Evolutionary conservation across 2,797 vertebrate genomes (phyloP).

Genomic region (Rhabdomys pumilio): DNA sequence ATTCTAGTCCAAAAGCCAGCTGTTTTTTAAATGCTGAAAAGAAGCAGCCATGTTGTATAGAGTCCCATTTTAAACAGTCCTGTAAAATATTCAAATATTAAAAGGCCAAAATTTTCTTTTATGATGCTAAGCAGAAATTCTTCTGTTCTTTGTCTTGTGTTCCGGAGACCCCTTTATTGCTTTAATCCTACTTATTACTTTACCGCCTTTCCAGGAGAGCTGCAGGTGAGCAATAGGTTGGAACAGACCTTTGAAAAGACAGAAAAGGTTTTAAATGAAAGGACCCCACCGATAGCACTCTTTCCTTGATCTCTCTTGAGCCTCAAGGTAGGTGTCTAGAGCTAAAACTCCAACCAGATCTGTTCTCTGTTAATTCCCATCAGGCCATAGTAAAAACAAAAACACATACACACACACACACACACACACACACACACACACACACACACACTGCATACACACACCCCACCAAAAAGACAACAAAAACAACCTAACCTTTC

Average conservation of each 20-base stretch:
- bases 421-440: neutral
- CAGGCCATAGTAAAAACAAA: neutral
- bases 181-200: constrained; percentile 22
- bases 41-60: constrained; percentile 88
- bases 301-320: constrained; percentile 67
- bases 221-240: constrained; percentile 63
- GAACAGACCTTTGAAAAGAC: constrained; percentile 51
- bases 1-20: constrained; percentile 81
- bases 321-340: constrained; percentile 67
- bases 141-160: constrained; percentile 63
- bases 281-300: constrained; percentile 14
- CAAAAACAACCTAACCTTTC: neutral
- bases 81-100: constrained; percentile 83
- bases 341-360: constrained; percentile 52
- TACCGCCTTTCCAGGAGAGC: constrained; percentile 63
- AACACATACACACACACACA: neutral
- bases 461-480: neutral
- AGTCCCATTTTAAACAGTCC: constrained; percentile 80
- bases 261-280: constrained; percentile 12
- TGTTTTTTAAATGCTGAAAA: constrained; percentile 90
- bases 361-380: constrained; percentile 51
- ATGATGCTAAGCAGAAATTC: constrained; percentile 72
- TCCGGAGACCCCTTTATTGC: neutral
- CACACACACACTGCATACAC: neutral
- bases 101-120: constrained; percentile 84